Base-by-base conservation (phyloP, 1,140 invertebrate genomes). In the Choristoneura fumiferana region DNA sequence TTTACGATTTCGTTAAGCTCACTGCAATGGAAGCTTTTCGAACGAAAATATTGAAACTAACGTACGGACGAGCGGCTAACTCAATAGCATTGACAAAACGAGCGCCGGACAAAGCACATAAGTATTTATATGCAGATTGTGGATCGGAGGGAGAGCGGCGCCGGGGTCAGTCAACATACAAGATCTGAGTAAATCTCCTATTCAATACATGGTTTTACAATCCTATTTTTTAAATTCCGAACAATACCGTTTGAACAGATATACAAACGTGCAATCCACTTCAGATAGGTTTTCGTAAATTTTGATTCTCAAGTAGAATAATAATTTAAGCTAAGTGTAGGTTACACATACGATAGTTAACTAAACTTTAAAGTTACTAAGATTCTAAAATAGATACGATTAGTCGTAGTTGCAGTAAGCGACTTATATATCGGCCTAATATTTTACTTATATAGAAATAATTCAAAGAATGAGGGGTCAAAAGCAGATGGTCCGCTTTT, bases 401-500 rank as follows among this genome's bases (percentile, higher is more conserved):
- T 6, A 39, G 13, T 8, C 13, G 38, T 37, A 37, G 36, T 8
- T 39, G 10, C 13, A n/a, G 12, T 13, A 40, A 14, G 14, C 14
- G 54, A 62, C 61, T 69, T 73, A 70, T 65, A 63, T 72, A 69
- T 66, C 22, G 13, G 22, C 12, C 64, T 66, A 71, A 76, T 80
- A 77, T 80, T 71, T 84, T 79, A 75, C 76, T 81, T 80, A 86
- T 82, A 81, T 71, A 76, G 77, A 80, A 83, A 86, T 86, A 86
- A 87, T 89, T 82, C 76, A 87, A 89, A 86, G 83, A 84, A 86
- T 81, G 78, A 88, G 78, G 81, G 83, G 84, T 89, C 84, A 89
- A 86, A 89, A 83, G 84, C 86, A 89, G 86, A 89, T 87, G 86
- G 86, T 87, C 74, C 82, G 80, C 84, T 82, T 87, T 87, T 87